Evolutionary conservation across 1,140 invertebrate genomes (phyloP).

Genomic region (Trichonephila clavata): DNA sequence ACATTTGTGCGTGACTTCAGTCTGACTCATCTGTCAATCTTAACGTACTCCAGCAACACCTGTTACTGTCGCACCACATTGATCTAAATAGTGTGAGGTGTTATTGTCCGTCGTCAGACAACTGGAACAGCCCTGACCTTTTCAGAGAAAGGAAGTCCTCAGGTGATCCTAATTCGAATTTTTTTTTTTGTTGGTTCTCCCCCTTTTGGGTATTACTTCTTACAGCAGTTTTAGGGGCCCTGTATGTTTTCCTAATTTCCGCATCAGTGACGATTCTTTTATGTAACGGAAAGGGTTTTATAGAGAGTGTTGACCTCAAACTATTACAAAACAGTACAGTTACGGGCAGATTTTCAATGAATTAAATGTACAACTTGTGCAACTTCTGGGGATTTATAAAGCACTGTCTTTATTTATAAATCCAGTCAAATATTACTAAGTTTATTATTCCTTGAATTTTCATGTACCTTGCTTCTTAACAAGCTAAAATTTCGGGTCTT

Average conservation of each 20-base stretch:
- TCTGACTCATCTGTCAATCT: too few relatives aligned
- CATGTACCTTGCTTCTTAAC: too few relatives aligned
- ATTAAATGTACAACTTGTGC: too few relatives aligned
- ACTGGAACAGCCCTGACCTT: constrained; percentile 36
- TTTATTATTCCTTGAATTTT: too few relatives aligned
- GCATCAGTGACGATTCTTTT: background rate
- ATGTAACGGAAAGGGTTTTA: background rate
- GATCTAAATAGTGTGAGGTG: constrained; percentile 13
- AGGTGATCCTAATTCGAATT: background rate
- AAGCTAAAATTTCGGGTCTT: too few relatives aligned
- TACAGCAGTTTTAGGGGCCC: background rate
- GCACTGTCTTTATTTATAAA: too few relatives aligned
- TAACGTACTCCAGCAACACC: background rate
- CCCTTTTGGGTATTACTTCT: background rate
- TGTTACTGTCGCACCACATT: background rate
- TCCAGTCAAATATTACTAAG: too few relatives aligned
- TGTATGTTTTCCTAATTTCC: background rate
- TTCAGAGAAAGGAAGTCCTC: constrained; percentile 21
- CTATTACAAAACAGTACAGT: background rate
- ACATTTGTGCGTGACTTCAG: too few relatives aligned
- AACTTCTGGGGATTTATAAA: too few relatives aligned
- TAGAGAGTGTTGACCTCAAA: background rate
- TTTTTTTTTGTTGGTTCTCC: background rate
- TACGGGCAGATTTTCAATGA: too few relatives aligned
- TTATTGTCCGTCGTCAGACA: constrained; percentile 16